Evolutionary conservation across 2,888 invertebrate species (phyloP), one percentile per base, ranked within the genome.

Genomic region (Lissocephala sabroskyi): DNA sequence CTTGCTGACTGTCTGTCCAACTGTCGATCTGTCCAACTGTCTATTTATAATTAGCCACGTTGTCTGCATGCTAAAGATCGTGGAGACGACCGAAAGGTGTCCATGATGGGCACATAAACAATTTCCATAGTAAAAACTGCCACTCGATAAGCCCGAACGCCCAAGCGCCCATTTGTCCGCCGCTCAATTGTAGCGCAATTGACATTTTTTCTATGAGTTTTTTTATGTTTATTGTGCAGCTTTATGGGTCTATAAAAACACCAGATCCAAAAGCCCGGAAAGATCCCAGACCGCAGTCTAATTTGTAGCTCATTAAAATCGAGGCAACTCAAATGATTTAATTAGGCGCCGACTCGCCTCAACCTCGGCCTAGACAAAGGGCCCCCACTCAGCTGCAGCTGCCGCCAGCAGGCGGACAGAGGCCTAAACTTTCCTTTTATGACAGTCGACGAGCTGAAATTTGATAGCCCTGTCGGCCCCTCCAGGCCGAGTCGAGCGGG

Each of bases 21-120:
- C n/a, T n/a, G 23, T 23, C 7, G 23, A 7, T 7, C 7, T 40
- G 43, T 52, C 47, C 53, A 51, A 67, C n/a, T n/a, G n/a, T 67
- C 54, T 73, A 73, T 65, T 73, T 62, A 76, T 74, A 65, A 79
- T 75, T 76, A 61, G 65, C 57, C 58, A 70, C 78, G 65, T 54
- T 65, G 79, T 78, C 79, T 78, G 79, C 78, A 78, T 79, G 62
- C 59, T 54, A 63, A 68, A 35, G 44, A 14, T 35, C 16, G 35
- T 16, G n/a, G n/a, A n/a, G n/a, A n/a, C n/a, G n/a, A 43, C 43
- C 29, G 26, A 28, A 45, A 46, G 46, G 40, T 41, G 40, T 41
- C 41, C 35, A 14, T 41, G 46, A 46, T 30, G 32, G 39, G 40
- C 39, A 52, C 73, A 68, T 73, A 65, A 68, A 68, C 64, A 54